These are phyloP conservation scores for Sceloporus tristichus DNA, from an alignment of 2,113 vertebrate genomes.

Conservation along the genomic window DNA sequence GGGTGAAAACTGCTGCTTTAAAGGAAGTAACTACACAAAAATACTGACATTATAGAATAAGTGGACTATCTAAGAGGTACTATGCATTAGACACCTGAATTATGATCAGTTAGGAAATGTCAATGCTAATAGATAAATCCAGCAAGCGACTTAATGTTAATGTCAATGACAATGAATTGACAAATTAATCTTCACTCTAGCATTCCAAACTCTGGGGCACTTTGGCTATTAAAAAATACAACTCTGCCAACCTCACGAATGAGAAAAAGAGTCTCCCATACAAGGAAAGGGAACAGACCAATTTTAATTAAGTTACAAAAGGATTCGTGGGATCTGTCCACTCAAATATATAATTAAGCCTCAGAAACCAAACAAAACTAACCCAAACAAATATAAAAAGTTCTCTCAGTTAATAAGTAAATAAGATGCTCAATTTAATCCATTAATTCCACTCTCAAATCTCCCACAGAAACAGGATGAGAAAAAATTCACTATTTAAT, in stretches of 20 bases:
- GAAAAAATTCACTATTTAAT: neutral
- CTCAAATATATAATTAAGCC: constrained; percentile 4
- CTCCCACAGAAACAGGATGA: neutral
- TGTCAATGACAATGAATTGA: too few species aligned
- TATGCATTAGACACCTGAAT: too few species aligned
- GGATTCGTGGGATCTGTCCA: neutral
- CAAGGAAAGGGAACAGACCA: neutral
- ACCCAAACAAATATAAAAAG: neutral
- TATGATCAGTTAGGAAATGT: too few species aligned
- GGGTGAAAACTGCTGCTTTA: too few species aligned
- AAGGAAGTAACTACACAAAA: too few species aligned
- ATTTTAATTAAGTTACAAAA: constrained; percentile 5
- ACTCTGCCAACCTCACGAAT: constrained; percentile 1
- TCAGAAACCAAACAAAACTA: constrained; percentile 1
- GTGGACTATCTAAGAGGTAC: too few species aligned
- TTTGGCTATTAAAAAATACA: neutral
- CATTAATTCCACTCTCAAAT: neutral
- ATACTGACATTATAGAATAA: too few species aligned
- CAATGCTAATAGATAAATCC: too few species aligned
- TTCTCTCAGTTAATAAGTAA: constrained; percentile 7
- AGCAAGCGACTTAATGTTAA: too few species aligned
- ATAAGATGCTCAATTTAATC: neutral
- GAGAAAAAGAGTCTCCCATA: neutral
- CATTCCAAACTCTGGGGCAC: too few species aligned
- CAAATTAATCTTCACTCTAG: too few species aligned